Percentiles rank a stretch among this genome's conserved stretches.
Conservation (phyloP, 1,140 invertebrate species). For the Nixonia krombeini region DNA sequence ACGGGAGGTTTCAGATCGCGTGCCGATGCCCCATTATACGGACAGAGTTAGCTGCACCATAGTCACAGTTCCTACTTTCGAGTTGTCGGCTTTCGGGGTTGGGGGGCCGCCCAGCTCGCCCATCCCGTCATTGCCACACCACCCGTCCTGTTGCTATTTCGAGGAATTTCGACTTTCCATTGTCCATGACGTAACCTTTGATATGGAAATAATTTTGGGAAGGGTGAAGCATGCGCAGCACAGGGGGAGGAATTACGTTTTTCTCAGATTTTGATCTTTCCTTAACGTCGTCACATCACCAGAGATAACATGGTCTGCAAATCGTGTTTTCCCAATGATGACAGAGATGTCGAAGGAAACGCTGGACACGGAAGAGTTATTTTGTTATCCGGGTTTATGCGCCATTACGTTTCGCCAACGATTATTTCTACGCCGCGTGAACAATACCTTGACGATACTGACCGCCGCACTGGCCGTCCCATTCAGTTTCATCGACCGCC, state of each 20-base stretch:
- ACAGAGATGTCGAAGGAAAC: background rate
- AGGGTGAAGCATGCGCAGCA: too few relatives aligned
- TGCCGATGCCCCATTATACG: slow-evolving; percentile 67
- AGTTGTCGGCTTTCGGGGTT: slow-evolving; percentile 52
- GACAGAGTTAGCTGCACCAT: slow-evolving; percentile 64
- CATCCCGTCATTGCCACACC: slow-evolving; percentile 37
- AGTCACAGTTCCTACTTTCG: slow-evolving; percentile 66
- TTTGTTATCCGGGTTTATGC: slow-evolving; percentile 68
- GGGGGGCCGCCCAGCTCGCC: slow-evolving; percentile 26
- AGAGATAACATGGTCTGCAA: too few relatives aligned
- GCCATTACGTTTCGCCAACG: slow-evolving; percentile 62
- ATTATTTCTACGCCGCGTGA: slow-evolving; percentile 61
- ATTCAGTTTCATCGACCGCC: slow-evolving; percentile 29
- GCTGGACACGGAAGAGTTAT: slow-evolving; percentile 55
- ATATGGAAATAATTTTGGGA: slow-evolving; percentile 39
- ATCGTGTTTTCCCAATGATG: too few relatives aligned
- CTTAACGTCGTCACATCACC: too few relatives aligned
- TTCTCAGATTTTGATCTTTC: too few relatives aligned
- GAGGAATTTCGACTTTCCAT: slow-evolving; percentile 60
- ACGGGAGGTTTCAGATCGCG: slow-evolving; percentile 60
- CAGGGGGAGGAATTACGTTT: too few relatives aligned
- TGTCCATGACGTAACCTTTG: slow-evolving; percentile 49
- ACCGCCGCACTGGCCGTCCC: slow-evolving; percentile 36
- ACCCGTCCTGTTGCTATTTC: slow-evolving; percentile 60
- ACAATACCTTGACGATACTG: slow-evolving; percentile 68